Base-by-base conservation (phyloP, 2,888 invertebrate species). In the Oscheius sp. region DNA sequence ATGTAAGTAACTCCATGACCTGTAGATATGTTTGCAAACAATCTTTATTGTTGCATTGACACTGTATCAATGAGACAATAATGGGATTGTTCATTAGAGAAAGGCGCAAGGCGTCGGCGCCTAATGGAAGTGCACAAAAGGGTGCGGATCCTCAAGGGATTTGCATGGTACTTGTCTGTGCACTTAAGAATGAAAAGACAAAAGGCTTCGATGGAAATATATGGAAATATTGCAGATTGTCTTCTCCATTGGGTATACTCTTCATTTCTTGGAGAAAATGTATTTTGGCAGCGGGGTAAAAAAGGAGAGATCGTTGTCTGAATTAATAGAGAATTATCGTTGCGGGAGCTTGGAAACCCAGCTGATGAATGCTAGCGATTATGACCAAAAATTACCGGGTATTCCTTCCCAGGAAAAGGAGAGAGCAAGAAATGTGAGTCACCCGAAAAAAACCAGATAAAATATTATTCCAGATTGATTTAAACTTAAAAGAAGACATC, bases 401-500 rank as follows among this genome's bases (percentile, higher is more conserved):
- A 63, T 70, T 18, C 71, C 61, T 18, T 25, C 43, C 13, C 69
- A 63, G 6, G 71, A 72, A 6, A 68, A 59, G 7, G 27, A 71
- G 9, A 73, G 69, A 72, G 78, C 78, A 1, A 63, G 73, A 45
- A 55, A 69, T 71, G 78, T 76, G 7, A 21, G 72, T n/a, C 9
- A n/a, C n/a, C n/a, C n/a, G n/a, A n/a, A n/a, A n/a, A n/a, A n/a
- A n/a, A n/a, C n/a, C n/a, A n/a, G n/a, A 73, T 9, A 75, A 52
- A 2, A 5, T 13, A 6, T 63, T 16, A 21, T 71, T 76, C 25
- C 74, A 84, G 80, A 82, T 91, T 55, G 91, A 91, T 80, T 85
- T 89, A 69, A 91, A 91, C 80, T 90, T 91, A 82, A 88, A 89
- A 56, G 85, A 89, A 27, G 90, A 91, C 79, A 89, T 91, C n/a